These are phyloP conservation scores for Eupsilia transversa DNA, from an alignment of 2,888 invertebrate species.

Conservation along the genomic window DNA sequence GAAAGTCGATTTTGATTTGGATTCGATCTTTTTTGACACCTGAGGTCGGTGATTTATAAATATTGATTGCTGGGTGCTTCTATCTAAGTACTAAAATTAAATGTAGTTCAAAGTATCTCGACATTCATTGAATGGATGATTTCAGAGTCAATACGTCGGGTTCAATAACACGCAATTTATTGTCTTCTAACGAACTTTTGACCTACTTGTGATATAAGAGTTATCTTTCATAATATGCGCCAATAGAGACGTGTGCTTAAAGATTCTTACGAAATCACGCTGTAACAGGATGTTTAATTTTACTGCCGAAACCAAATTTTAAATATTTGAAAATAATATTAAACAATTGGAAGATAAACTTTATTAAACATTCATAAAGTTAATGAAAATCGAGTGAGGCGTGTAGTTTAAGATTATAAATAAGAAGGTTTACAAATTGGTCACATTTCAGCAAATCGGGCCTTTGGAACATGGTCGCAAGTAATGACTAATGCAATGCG, in stretches of 20 bases:
- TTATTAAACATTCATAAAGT: conserved; percentile 20
- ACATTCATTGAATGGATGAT: conserved; percentile 38
- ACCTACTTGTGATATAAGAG: conserved; percentile 61
- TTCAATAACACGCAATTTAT: conserved; percentile 62
- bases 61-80: conserved; percentile 2
- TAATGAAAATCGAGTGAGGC: conserved; percentile 13
- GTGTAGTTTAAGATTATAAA: conserved; percentile 37
- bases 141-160: conserved; percentile 41
- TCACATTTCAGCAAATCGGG: conserved; percentile 54
- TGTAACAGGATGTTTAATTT: conserved; percentile 44
- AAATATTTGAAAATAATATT: conserved; percentile 35
- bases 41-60: background rate
- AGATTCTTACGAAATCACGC: conserved; percentile 49
- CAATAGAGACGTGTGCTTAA: conserved; percentile 34
- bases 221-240: conserved; percentile 38
- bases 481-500: conserved; percentile 49
- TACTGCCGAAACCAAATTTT: conserved; percentile 21
- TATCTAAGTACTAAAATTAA: conserved; percentile 7
- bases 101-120: conserved; percentile 25
- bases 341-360: conserved; percentile 6
- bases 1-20: background rate
- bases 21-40: background rate
- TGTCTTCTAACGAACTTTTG: conserved; percentile 55
- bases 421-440: conserved; percentile 42
- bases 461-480: conserved; percentile 58